Percentiles rank a stretch among this genome's conserved stretches.
These are phyloP conservation scores for Pseudolaguvia tuberculata DNA, from an alignment of 2,113 vertebrate species.

Conservation along the genomic window DNA sequence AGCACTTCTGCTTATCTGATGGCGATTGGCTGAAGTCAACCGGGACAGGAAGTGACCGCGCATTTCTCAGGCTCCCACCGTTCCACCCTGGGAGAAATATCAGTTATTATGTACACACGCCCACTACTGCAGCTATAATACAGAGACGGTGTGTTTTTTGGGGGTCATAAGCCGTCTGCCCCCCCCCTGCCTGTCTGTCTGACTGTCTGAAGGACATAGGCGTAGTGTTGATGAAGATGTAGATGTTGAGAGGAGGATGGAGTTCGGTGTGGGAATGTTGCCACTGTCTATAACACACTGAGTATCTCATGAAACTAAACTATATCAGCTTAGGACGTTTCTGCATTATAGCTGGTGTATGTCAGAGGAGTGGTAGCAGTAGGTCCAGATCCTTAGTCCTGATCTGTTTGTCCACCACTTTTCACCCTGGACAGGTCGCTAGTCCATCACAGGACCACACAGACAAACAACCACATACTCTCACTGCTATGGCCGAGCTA, in stretches of 20 bases:
- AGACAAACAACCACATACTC: too few relatives aligned
- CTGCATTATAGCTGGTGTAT: too few relatives aligned
- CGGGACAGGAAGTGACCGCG: conserved; percentile 72
- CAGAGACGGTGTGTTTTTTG: conserved; percentile 30
- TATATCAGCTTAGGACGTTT: too few relatives aligned
- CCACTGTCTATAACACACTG: too few relatives aligned
- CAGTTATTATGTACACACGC: conserved; percentile 36
- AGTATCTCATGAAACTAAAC: too few relatives aligned
- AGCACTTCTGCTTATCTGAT: conserved; percentile 65
- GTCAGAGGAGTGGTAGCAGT: too few relatives aligned
- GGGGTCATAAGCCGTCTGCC: conserved; percentile 43
- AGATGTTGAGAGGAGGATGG: conserved; percentile 14
- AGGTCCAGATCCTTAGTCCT: too few relatives aligned
- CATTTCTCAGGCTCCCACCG: conserved; percentile 70
- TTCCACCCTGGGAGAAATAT: conserved; percentile 62
- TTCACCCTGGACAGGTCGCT: too few relatives aligned
- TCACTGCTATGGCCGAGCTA: too few relatives aligned
- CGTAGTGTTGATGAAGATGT: conserved; percentile 19
- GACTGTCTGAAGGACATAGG: not conserved
- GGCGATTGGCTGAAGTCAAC: conserved; percentile 66
- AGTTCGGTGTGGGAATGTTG: not conserved
- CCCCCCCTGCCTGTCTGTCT: conserved; percentile 36
- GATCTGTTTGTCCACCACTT: too few relatives aligned
- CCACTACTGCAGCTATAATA: conserved; percentile 24
- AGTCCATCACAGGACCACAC: too few relatives aligned